Base-by-base conservation (phyloP, 2,888 invertebrate genomes). In the Prenolepis imparis region DNA sequence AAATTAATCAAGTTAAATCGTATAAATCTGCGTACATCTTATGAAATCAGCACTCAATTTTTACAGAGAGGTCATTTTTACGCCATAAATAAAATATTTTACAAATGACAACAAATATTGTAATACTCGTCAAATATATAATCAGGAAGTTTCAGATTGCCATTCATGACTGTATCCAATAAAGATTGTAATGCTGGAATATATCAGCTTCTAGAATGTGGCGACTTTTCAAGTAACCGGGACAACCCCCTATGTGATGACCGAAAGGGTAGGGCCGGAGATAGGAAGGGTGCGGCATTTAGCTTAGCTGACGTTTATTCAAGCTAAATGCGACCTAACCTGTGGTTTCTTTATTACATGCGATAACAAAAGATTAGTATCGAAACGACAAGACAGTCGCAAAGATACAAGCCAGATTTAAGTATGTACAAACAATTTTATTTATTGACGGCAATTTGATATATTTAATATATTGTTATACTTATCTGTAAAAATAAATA, bases 281-380 rank as follows among this genome's bases (percentile, higher is more conserved):
- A 91, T 91, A 90, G 91, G 89, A 80, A 86, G 91, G 93, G 93
- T 67, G 93, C 90, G 93, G 91, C 75, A 92, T 93, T 93, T 92
- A 89, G 86, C 90, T 91, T 90, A 84, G 87, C 84, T 83, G 63
- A 82, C 84, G 88, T 89, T 92, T 91, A 89, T 90, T 87, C 87
- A 83, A 89, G 87, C 86, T 89, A 91, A 91, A 84, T 86, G 84
- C 82, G 86, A 89, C 85, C 88, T 84, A 87, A 87, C 86, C 89
- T 82, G 21, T 32, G 28, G 61, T 61, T 86, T 85, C 81, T 85
- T 77, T 84, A 89, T 89, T 85, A 85, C 84, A 75, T 72, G 18
- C 59, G 70, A 78, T 78, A 81, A 84, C 74, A 74, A 72, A 84
- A 81, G 75, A 86, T 84, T 88, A 82, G 55, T 83, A 70, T 36